These are phyloP conservation scores for Papilio xuthus DNA, from an alignment of 1,140 invertebrate genomes.

Conservation along the genomic window DNA sequence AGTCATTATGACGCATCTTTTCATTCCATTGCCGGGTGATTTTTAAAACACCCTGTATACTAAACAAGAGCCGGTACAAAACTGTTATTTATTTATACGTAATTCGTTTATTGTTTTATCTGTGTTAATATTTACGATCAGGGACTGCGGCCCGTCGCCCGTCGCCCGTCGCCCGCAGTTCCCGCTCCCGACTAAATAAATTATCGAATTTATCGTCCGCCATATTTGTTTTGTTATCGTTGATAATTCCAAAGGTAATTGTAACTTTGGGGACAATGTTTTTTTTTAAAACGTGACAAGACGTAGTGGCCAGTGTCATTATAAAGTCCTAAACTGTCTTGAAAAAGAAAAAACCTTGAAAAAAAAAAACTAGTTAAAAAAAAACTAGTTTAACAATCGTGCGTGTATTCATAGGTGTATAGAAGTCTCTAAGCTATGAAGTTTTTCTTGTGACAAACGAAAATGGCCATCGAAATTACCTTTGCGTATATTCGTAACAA, in stretches of 20 bases:
- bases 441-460: no score
- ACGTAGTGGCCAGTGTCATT: no score
- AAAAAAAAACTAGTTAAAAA: no score
- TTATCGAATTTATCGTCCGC: slow-evolving; percentile 71
- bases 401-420: no score
- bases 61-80: slow-evolving; percentile 69
- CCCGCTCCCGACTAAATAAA: slow-evolving; percentile 70
- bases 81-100: slow-evolving; percentile 77
- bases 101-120: slow-evolving; percentile 81
- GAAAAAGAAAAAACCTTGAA: no score
- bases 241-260: slow-evolving; percentile 68
- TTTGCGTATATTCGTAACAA: no score
- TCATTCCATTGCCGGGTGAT: slow-evolving; percentile 22
- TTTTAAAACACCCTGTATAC: slow-evolving; percentile 59
- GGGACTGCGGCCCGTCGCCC: slow-evolving; percentile 45
- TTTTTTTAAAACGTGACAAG: slow-evolving; percentile 35
- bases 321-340: no score
- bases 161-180: slow-evolving; percentile 39
- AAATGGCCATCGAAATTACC: no score
- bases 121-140: slow-evolving; percentile 74
- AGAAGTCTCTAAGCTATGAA: no score
- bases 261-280: slow-evolving; percentile 64
- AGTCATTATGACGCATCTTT: background rate
- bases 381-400: no score
- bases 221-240: slow-evolving; percentile 66